Base-by-base conservation (phyloP, 2,113 vertebrate species). In the Salminus brasiliensis region DNA sequence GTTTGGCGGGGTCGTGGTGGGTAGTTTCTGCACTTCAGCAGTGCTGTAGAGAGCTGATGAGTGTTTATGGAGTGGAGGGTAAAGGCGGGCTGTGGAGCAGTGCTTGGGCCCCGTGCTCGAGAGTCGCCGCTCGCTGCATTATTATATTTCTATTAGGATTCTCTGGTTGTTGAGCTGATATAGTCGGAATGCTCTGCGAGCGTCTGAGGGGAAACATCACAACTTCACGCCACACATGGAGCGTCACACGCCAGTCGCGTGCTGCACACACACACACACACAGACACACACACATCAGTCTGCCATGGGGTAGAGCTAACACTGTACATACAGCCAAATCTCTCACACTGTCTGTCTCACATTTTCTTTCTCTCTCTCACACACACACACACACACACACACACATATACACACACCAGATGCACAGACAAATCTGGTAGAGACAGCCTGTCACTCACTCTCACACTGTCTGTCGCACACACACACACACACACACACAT, bases 391-490 rank as follows among this genome's bases (percentile, higher is more conserved):
- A 55, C n/a, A n/a, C n/a, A 65, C 45, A 71, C 72, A n/a, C n/a
- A n/a, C n/a, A n/a, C n/a, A n/a, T n/a, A n/a, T n/a, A n/a, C 71
- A 72, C 49, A 65, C 45, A 71, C 72, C 39, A 74, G 76, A 79
- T 79, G 76, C 71, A 79, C 66, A 71, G 47, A 69, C 71, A 74
- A 36, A 74, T 77, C 68, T 55, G 80, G 18, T 53, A 23, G 49
- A 81, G 49, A 82, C 52, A 73, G 39, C 53, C 76, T 74, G 81
- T 70, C 76, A 83, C 21, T 79, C 76, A 79, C 39, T 65, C 23
- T 79, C 57, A 72, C 69, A 55, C 34, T 74, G 52, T 67, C 71
- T 74, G 72, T 60, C 71, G 47, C 55, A 68, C 36, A 60, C 39
- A 49, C 65, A 72, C 30, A 60, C 53, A 55, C 16, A 21, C 29